Conservation (phyloP, 92 coral and sea anemone genomes). For the Siderastrea radians region DNA sequence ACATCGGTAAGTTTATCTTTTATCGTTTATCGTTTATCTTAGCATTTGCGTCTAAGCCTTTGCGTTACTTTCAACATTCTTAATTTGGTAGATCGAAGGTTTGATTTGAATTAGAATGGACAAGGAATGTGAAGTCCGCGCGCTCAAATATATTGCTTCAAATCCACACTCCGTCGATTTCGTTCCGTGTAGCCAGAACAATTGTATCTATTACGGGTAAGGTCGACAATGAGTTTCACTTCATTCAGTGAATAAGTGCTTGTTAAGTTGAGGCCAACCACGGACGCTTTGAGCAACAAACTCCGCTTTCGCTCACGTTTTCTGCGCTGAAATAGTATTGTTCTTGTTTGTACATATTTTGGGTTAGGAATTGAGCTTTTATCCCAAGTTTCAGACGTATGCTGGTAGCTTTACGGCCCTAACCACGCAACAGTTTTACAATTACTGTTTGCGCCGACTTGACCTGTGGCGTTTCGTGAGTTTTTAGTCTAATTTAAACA, state of each 20-base stretch:
- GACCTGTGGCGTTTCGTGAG: neutral
- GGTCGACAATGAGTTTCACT: neutral
- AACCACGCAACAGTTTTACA: neutral
- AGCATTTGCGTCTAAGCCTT: neutral
- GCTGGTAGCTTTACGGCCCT: neutral
- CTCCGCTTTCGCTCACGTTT: no score
- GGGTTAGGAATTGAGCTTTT: neutral
- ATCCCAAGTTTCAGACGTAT: neutral
- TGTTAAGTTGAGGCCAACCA: no score
- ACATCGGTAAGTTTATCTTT: slow-evolving; percentile 39
- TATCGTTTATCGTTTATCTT: no score
- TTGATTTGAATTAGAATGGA: neutral
- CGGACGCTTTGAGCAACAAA: no score
- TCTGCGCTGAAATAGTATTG: neutral
- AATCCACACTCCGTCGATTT: neutral
- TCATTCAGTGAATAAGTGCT: no score
- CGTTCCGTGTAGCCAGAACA: neutral
- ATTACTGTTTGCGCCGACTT: neutral
- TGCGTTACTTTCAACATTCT: neutral
- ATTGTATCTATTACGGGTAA: neutral
- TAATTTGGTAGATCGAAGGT: neutral
- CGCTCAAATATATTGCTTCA: no score
- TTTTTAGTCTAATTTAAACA: neutral
- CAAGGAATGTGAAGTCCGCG: neutral
- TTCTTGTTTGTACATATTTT: neutral